Evolutionary conservation across 2,797 vertebrate species (phyloP).

Genomic region (Hybognathus amarus): DNA sequence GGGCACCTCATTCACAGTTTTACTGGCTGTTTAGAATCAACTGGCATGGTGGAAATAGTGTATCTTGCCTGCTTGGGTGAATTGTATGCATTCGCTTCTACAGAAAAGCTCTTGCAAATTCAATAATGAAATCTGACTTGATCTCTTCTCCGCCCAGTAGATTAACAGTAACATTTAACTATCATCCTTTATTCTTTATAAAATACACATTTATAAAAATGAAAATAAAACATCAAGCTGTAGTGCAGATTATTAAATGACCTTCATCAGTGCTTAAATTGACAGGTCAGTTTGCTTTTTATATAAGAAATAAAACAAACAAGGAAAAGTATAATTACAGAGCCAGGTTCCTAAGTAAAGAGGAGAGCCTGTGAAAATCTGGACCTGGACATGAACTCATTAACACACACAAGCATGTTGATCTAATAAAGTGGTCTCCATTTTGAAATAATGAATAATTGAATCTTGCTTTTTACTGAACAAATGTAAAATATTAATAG

Average conservation of each 20-base stretch:
- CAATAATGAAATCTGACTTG: neutral
- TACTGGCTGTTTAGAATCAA: neutral
- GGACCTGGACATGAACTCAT: neutral
- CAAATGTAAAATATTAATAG: neutral
- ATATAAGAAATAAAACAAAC: neutral
- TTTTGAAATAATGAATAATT: slow-evolving; percentile 6
- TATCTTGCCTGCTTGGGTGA: slow-evolving; percentile 13
- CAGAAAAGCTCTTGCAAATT: slow-evolving; percentile 8
- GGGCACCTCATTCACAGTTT: slow-evolving; percentile 6
- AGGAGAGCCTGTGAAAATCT: neutral
- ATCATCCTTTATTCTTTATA: neutral
- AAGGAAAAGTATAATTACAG: neutral
- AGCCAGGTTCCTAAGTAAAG: too few relatives aligned
- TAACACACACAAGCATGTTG: slow-evolving; percentile 1
- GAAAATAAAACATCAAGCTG: neutral
- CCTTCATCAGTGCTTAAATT: neutral
- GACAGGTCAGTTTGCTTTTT: neutral
- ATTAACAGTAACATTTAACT: slow-evolving; percentile 3
- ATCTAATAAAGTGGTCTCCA: neutral
- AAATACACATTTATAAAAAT: neutral
- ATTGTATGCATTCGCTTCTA: neutral
- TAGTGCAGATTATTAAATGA: neutral
- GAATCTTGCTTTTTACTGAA: neutral
- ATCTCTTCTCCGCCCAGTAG: neutral
- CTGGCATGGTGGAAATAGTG: slow-evolving; percentile 15